Conservation (phyloP, 2,113 vertebrate species). For the Myrmecobius fasciatus region DNA sequence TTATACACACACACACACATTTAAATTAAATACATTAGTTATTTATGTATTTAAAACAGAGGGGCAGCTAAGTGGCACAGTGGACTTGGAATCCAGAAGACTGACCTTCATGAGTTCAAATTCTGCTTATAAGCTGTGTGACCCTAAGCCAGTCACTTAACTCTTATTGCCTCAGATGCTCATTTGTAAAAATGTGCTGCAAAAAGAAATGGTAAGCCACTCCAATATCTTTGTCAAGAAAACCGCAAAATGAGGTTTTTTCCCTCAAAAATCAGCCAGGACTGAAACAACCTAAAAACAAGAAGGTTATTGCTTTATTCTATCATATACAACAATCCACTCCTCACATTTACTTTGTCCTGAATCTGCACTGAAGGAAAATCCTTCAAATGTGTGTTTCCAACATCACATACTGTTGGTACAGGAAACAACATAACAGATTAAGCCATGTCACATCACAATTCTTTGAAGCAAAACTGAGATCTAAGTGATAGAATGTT, state of each 20-base stretch:
- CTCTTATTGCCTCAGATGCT: background rate
- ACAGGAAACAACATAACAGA: background rate
- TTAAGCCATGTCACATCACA: constrained; percentile 28
- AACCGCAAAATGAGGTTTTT: background rate
- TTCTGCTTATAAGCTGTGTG: background rate
- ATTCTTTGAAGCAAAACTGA: constrained; percentile 26
- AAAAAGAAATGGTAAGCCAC: background rate
- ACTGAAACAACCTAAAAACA: background rate
- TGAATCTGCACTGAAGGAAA: background rate
- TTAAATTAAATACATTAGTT: background rate
- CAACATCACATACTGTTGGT: constrained; percentile 28
- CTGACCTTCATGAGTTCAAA: background rate
- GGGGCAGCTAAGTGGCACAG: background rate
- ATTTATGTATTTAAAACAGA: background rate
- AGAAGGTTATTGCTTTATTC: too few relatives aligned
- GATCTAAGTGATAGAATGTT: background rate
- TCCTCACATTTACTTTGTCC: background rate
- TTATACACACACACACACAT: background rate
- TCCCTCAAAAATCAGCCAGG: background rate
- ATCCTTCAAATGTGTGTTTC: background rate
- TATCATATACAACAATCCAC: background rate
- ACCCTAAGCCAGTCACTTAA: background rate
- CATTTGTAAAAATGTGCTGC: background rate
- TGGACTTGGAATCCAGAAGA: background rate
- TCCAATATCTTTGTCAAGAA: background rate